Base-by-base conservation (phyloP, 2,888 invertebrate species). In the Chesias legatella region DNA sequence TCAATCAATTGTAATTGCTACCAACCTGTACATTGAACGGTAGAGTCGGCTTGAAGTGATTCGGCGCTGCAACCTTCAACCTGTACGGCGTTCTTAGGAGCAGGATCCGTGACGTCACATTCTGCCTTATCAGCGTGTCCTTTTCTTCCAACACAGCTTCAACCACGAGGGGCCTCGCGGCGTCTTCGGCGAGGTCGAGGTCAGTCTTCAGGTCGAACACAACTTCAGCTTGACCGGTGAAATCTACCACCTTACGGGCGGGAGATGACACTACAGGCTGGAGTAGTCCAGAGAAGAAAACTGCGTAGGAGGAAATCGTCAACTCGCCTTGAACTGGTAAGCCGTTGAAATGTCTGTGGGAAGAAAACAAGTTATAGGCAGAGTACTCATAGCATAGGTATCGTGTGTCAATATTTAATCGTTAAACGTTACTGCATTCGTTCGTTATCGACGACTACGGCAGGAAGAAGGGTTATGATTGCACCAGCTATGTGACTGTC, bases 71-170 rank as follows among this genome's bases (percentile, higher is more conserved):
- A 10, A 96, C 91, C 76, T 95, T 96, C 5, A 98, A 79, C 40
- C 88, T 73, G 37, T 88, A 86, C 0, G 84, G 83, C 8, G 83
- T 79, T 37, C 88, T 65, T 37, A 92, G 90, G 23, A 96, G 88
- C 46, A 94, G 89, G 52, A 86, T 80, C 43, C 82, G 72, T 1
- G 92, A 89, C 0, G 94, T 91, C 8, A 93, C 92, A 68, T 95
- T 96, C 68, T 97, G 95, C 56, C 94, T 91, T 33, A 96, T 91
- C 8, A 94, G 91, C 1, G 98, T 98, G 53, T 96, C 89, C 38
- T 92, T 92, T 85, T 99, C 98, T 73, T 97, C 97, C 1, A 98
- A 93, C 4, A 94, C 93, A 0, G 96, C 98, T 67, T 96, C 94
- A 31, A 98, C 91, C 21, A 95, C 91, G 29, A 98, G 92, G 11